Evolutionary conservation across 2,113 vertebrate genomes (phyloP).

Genomic region (Zosterops japonicus): DNA sequence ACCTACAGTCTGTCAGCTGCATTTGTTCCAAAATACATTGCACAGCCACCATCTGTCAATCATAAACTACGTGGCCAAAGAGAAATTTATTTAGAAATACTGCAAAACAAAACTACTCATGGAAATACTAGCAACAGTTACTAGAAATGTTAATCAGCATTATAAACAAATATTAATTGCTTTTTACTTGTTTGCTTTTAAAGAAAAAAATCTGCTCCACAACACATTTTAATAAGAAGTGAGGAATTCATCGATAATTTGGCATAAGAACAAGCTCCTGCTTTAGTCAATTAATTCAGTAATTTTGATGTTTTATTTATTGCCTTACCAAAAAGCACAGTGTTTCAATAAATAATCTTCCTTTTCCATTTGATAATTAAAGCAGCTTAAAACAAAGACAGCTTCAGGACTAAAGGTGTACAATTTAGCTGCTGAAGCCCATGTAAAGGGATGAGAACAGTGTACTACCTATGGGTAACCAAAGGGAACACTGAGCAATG

Average conservation of each 20-base stretch:
- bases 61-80: not conserved
- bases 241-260: not conserved
- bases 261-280: not conserved
- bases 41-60: not conserved
- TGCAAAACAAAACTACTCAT: not conserved
- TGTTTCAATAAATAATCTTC: not conserved
- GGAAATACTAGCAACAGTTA: not conserved
- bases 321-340: not conserved
- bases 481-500: not conserved
- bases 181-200: not conserved
- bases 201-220: not conserved
- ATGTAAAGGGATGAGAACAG: not conserved
- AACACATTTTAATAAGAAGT: not conserved
- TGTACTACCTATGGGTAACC: not conserved
- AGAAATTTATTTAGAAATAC: not conserved
- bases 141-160: not conserved
- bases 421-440: not conserved
- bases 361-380: not conserved
- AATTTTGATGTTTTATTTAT: not conserved
- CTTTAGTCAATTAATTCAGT: not conserved
- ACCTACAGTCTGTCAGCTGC: not conserved
- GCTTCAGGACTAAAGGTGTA: not conserved
- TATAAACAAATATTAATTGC: not conserved
- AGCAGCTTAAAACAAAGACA: not conserved
- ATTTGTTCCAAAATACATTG: slow-evolving; percentile 8